phyloP scores from a whole-genome alignment of 2,888 invertebrate species.

The Trachelus stipa region DNA sequence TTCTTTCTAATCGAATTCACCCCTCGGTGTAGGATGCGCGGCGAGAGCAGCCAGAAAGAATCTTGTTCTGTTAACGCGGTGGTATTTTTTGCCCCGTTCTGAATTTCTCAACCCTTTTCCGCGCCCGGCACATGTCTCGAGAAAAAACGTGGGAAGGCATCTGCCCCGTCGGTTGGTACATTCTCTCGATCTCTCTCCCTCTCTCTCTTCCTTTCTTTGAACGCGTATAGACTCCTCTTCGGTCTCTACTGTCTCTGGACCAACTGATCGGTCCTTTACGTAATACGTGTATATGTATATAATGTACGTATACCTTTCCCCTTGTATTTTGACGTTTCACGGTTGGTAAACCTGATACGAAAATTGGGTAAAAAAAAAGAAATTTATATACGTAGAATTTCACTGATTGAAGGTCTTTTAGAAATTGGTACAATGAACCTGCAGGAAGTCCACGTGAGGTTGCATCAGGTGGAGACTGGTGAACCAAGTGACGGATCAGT shows the following conservation, averaged over 20 bases:
- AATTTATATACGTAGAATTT: neutral
- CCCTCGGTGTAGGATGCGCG: slow-evolving; percentile 38
- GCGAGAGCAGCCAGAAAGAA: slow-evolving; percentile 27
- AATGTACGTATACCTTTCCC: neutral
- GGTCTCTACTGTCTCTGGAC: neutral
- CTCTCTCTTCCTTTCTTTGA: slow-evolving; percentile 27
- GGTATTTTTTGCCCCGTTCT: slow-evolving; percentile 48
- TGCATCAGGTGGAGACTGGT: slow-evolving; percentile 39
- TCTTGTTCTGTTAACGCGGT: slow-evolving; percentile 41
- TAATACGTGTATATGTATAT: neutral
- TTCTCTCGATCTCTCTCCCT: slow-evolving; percentile 9
- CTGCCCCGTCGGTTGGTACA: slow-evolving; percentile 38
- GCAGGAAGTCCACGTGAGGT: neutral
- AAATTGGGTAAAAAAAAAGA: neutral
- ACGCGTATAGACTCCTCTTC: slow-evolving; percentile 11
- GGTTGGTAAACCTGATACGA: neutral
- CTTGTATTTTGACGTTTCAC: slow-evolving; percentile 15
- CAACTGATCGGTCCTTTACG: neutral
- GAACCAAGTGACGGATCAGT: neutral
- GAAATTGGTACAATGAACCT: neutral
- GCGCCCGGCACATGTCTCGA: slow-evolving; percentile 59
- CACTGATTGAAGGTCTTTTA: neutral
- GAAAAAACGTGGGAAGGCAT: slow-evolving; percentile 62
- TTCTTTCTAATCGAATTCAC: slow-evolving; percentile 61
- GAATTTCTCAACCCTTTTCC: slow-evolving; percentile 54